Conservation (phyloP, 2,113 vertebrate genomes). For the Monopterus albus region DNA sequence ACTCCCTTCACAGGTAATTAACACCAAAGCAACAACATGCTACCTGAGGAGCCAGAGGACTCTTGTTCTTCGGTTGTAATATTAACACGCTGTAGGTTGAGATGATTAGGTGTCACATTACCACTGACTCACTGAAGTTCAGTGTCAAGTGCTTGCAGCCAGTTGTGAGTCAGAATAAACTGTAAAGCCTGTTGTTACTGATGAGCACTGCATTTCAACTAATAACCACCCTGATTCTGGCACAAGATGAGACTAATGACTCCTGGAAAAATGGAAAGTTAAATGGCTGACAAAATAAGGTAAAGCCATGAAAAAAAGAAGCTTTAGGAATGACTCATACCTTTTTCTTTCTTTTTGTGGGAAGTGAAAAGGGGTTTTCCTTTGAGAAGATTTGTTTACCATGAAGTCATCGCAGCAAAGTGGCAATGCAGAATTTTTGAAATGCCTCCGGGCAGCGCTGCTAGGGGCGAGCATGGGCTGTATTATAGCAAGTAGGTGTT, state of each 20-base stretch:
- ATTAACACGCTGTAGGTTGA: slow-evolving; percentile 26
- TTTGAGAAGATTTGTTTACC: slow-evolving; percentile 68
- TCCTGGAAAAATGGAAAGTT: slow-evolving; percentile 56
- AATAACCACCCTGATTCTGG: slow-evolving; percentile 65
- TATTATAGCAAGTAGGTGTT: slow-evolving; percentile 79
- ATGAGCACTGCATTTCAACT: slow-evolving; percentile 45
- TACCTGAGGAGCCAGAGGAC: slow-evolving; percentile 16
- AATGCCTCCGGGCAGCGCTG: slow-evolving; percentile 81
- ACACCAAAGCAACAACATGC: slow-evolving; percentile 11
- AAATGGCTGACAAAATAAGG: slow-evolving; percentile 64
- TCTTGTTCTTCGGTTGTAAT: slow-evolving; percentile 48
- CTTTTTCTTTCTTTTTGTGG: slow-evolving; percentile 36
- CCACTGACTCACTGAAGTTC: slow-evolving; percentile 60
- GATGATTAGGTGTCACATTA: slow-evolving; percentile 75
- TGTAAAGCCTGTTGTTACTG: slow-evolving; percentile 21
- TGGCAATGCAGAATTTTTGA: slow-evolving; percentile 80
- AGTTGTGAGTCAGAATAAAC: slow-evolving; percentile 50
- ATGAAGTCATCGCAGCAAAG: slow-evolving; percentile 74
- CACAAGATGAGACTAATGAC: slow-evolving; percentile 57
- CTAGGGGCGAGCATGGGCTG: slow-evolving; percentile 76
- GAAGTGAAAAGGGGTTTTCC: slow-evolving; percentile 65
- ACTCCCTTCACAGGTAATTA: slow-evolving; percentile 10
- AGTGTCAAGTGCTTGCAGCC: slow-evolving; percentile 44
- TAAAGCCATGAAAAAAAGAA: slow-evolving; percentile 36
- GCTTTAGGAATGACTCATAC: slow-evolving; percentile 57